A percentile compares a stretch with the other conserved stretches of the same genome.
Evolutionary conservation across 2,797 vertebrate species (phyloP).

Genomic region (Acanthornis magna): DNA sequence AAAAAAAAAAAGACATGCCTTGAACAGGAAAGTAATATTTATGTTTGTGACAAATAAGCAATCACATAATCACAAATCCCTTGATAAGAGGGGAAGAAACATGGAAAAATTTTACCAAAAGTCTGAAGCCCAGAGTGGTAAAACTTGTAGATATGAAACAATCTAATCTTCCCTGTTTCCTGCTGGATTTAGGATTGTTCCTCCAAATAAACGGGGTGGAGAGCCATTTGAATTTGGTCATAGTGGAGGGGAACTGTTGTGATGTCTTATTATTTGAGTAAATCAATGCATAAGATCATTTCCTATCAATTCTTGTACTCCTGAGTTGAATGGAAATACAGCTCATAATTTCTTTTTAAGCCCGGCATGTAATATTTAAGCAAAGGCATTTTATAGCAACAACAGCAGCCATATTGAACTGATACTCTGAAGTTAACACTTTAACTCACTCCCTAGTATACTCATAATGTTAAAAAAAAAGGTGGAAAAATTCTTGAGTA

Average conservation of each 20-base stretch:
- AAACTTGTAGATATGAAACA: neutral
- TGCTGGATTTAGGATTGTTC: neutral
- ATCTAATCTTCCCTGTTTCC: neutral
- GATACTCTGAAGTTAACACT: neutral
- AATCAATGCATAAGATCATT: neutral
- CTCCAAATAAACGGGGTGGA: neutral
- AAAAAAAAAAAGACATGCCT: neutral
- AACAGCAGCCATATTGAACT: neutral
- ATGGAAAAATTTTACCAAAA: neutral
- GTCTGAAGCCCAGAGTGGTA: neutral
- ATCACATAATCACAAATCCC: neutral
- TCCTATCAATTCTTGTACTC: neutral
- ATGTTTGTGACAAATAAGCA: neutral
- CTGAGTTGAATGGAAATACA: neutral
- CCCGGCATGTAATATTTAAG: neutral
- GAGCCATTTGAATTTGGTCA: neutral
- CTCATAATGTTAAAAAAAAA: neutral
- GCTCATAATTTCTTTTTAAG: neutral
- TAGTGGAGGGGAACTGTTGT: fast-evolving
- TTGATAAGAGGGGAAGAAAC: neutral
- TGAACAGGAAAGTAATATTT: neutral
- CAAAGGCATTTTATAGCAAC: neutral
- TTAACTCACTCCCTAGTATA: neutral
- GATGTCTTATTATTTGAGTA: neutral
- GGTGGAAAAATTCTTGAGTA: neutral